Evolutionary conservation across 2,113 vertebrate genomes (phyloP).

Genomic region (Corvus hawaiiensis): DNA sequence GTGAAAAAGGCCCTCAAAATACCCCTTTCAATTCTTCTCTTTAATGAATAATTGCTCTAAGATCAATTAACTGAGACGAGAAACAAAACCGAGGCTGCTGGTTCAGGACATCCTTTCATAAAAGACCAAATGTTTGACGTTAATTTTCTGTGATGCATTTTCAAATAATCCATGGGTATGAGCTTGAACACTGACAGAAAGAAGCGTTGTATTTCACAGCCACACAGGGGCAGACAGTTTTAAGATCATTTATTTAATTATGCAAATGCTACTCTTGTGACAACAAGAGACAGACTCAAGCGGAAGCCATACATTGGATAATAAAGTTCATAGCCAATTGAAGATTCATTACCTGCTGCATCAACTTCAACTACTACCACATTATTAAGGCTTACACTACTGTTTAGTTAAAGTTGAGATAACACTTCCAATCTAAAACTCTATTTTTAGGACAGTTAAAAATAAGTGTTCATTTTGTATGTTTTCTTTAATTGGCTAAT

Average conservation of each 20-base stretch:
- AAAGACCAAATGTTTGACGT: constrained; percentile 47
- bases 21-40: neutral
- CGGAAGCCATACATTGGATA: constrained; percentile 48
- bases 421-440: neutral
- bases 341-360: constrained; percentile 59
- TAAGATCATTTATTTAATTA: constrained; percentile 73
- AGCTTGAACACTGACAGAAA: constrained; percentile 55
- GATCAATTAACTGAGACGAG: constrained; percentile 54
- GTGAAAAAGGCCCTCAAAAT: neutral
- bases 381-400: neutral
- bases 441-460: constrained; percentile 31
- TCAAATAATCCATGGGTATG: constrained; percentile 37
- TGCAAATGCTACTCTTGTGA: constrained; percentile 68
- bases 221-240: constrained; percentile 56
- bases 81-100: constrained; percentile 43
- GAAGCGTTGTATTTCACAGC: constrained; percentile 60
- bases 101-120: constrained; percentile 12
- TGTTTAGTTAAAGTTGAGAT: constrained; percentile 33
- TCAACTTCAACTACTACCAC: constrained; percentile 5
- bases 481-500: constrained; percentile 40
- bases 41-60: constrained; percentile 32
- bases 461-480: neutral
- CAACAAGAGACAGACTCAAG: constrained; percentile 60
- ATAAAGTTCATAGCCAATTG: constrained; percentile 46
- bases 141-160: constrained; percentile 39